phyloP scores from a whole-genome alignment of 2,113 vertebrate genomes.

The Jacana jacana region DNA sequence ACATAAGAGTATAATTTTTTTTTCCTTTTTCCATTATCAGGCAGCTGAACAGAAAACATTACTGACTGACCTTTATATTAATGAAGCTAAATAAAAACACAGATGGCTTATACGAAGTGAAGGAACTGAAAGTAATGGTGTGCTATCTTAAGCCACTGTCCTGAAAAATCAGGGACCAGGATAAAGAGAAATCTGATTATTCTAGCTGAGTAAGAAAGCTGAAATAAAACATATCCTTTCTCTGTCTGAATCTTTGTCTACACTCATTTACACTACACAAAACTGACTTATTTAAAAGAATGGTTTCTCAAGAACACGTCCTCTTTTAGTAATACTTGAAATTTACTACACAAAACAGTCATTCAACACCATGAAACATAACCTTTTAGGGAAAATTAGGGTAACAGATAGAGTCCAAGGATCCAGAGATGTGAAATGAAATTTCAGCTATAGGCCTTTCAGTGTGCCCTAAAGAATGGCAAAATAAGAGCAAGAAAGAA shows the following conservation, averaged over 20 bases:
- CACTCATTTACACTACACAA: background rate
- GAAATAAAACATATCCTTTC: conserved; percentile 17
- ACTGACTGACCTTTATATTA: conserved; percentile 30
- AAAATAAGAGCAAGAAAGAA: background rate
- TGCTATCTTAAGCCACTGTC: conserved; percentile 59
- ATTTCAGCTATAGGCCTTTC: background rate
- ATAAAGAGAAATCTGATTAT: conserved; percentile 68
- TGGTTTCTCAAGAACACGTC: background rate
- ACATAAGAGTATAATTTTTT: background rate
- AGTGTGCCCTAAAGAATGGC: background rate
- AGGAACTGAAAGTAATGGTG: conserved; percentile 59
- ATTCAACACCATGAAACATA: background rate
- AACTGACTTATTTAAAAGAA: background rate
- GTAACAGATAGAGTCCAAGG: background rate
- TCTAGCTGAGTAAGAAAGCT: conserved; percentile 34
- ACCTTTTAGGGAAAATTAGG: background rate
- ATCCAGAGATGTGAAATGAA: background rate
- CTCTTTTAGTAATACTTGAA: background rate
- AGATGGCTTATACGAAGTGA: conserved; percentile 60
- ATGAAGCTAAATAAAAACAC: conserved; percentile 63
- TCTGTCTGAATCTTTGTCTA: background rate
- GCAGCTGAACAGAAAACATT: background rate
- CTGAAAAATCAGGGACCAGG: conserved; percentile 51
- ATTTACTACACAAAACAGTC: background rate
- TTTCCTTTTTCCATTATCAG: background rate